These are phyloP conservation scores for Platycercus adscitus DNA, from an alignment of 2,113 vertebrate genomes.

Conservation along the genomic window DNA sequence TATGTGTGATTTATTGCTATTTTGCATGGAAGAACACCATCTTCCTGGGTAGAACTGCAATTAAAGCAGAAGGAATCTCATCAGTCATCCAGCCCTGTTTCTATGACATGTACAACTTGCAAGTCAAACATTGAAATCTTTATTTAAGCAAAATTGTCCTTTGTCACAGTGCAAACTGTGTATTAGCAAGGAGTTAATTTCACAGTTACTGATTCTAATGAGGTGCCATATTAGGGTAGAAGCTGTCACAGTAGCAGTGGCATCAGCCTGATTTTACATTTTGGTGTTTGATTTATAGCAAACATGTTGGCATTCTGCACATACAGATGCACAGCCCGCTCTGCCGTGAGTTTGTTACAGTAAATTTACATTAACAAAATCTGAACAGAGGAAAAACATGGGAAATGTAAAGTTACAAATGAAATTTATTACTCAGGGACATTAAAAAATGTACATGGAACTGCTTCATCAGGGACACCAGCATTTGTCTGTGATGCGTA, in stretches of 20 bases:
- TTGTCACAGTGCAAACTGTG: not conserved
- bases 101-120: not conserved
- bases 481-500: rapidly evolving
- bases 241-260: not conserved
- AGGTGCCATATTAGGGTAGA: not conserved
- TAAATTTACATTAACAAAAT: not conserved
- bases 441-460: not conserved
- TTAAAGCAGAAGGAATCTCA: not conserved
- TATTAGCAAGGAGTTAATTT: constrained; percentile 27
- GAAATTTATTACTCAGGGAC: not conserved
- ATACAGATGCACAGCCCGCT: not conserved
- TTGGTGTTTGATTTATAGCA: rapidly evolving
- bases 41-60: not conserved
- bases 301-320: not conserved
- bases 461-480: not conserved
- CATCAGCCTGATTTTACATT: not conserved
- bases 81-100: not conserved
- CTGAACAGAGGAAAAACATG: not conserved
- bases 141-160: not conserved
- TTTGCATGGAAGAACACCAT: not conserved
- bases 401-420: not conserved
- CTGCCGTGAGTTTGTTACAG: not conserved
- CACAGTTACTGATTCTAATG: not conserved
- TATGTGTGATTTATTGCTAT: not conserved
- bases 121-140: constrained; percentile 40